These are phyloP conservation scores for Apotomis capreana DNA, from an alignment of 2,888 invertebrate species.

Conservation along the genomic window DNA sequence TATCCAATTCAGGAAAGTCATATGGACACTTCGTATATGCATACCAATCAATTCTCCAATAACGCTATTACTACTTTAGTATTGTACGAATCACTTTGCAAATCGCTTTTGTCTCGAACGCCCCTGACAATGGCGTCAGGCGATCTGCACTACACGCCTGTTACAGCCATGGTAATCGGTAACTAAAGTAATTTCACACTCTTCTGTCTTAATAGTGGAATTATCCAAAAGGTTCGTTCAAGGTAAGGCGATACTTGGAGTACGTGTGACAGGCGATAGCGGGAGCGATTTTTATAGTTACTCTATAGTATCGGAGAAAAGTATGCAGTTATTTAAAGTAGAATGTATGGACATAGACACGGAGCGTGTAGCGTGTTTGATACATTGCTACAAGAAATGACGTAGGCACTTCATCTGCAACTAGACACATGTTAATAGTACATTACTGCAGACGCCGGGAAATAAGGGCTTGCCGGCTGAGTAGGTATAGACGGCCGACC, in stretches of 20 bases:
- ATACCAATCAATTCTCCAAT: no score
- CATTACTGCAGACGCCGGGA: no score
- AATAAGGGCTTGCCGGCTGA: no score
- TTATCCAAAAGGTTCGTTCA: conserved; percentile 51
- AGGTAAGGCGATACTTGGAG: conserved; percentile 43
- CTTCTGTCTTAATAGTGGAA: conserved; percentile 44
- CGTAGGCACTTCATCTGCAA: neutral
- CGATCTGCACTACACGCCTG: conserved; percentile 48
- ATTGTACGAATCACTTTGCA: no score
- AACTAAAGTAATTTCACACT: conserved; percentile 56
- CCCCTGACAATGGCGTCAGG: conserved; percentile 40
- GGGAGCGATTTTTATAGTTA: neutral
- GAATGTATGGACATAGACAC: no score
- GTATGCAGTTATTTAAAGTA: no score
- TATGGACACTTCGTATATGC: no score
- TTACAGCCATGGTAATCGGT: conserved; percentile 51
- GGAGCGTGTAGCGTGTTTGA: neutral
- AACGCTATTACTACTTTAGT: no score
- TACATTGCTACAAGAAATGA: neutral
- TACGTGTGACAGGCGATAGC: conserved; percentile 17
- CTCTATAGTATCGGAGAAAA: no score
- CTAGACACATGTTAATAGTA: no score
- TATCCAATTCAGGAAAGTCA: no score
- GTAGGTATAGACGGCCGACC: no score
- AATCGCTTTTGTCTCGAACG: conserved; percentile 11